Evolutionary conservation across 1,140 invertebrate genomes (phyloP).

Genomic region (Pogonomyrmex barbatus): DNA sequence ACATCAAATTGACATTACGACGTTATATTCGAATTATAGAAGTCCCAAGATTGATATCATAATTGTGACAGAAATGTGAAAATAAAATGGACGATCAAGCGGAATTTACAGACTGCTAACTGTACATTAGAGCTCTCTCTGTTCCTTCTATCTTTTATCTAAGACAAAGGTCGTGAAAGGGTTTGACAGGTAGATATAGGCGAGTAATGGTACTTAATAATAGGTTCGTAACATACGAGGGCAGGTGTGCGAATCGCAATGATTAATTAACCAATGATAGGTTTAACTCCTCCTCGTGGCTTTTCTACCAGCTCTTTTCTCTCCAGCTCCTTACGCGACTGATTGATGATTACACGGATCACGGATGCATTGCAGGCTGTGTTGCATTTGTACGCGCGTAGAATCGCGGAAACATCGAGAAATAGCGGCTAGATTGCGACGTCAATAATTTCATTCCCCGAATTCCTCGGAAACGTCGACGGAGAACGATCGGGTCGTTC

Average conservation of each 20-base stretch:
- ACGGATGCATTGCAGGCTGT: slow-evolving; percentile 3
- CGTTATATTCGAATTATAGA: not conserved
- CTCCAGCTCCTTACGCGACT: slow-evolving; percentile 18
- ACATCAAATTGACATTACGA: not conserved
- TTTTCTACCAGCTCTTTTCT: slow-evolving; percentile 1
- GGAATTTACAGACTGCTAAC: slow-evolving; percentile 26
- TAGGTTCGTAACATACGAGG: slow-evolving; percentile 68
- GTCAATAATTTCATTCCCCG: slow-evolving; percentile 47
- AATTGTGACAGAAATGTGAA: slow-evolving; percentile 25
- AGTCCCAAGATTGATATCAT: not conserved
- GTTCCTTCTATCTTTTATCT: slow-evolving; percentile 33
- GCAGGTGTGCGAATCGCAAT: slow-evolving; percentile 72
- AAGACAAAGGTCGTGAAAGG: slow-evolving; percentile 70
- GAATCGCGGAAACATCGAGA: slow-evolving; percentile 21
- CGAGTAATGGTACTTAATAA: slow-evolving; percentile 78
- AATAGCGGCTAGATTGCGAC: slow-evolving; percentile 17
- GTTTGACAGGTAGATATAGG: slow-evolving; percentile 59
- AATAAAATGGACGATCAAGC: not conserved
- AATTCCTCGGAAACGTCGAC: slow-evolving; percentile 39
- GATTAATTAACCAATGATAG: slow-evolving; percentile 79
- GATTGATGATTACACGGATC: slow-evolving; percentile 46
- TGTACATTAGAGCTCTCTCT: slow-evolving; percentile 16
- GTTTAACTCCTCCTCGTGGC: slow-evolving; percentile 54
- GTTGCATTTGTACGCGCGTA: not conserved
- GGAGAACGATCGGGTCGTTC: slow-evolving; percentile 20